phyloP scores from a whole-genome alignment of 2,797 vertebrate genomes.

The Peromyscus nudipes region DNA sequence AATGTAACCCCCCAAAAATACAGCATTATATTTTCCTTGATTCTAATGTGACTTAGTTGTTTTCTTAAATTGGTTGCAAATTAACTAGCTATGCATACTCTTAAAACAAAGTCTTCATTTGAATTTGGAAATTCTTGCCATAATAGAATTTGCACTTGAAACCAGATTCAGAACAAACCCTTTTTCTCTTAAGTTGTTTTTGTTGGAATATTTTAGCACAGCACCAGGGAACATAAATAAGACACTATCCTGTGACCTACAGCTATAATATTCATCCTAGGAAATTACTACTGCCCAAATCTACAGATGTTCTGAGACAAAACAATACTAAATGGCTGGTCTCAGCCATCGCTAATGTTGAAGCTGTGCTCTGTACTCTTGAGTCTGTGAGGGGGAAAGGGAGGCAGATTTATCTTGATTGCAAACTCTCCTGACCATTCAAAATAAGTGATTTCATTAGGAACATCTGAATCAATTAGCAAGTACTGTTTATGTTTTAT shows the following conservation, averaged over 20 bases:
- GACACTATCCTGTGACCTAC: neutral
- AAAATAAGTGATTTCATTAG: slow-evolving; percentile 38
- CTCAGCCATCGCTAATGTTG: neutral
- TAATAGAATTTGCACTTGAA: neutral
- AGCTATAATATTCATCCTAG: neutral
- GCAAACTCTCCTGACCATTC: neutral
- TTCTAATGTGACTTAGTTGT: neutral
- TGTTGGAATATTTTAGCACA: neutral
- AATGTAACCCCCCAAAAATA: neutral
- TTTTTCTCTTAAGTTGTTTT: neutral
- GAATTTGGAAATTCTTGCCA: neutral
- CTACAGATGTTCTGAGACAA: neutral
- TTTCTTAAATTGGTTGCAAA: neutral
- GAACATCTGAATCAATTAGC: slow-evolving; percentile 59
- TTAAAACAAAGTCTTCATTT: slow-evolving; percentile 9
- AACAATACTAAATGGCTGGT: neutral
- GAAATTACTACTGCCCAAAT: neutral
- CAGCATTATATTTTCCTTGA: neutral
- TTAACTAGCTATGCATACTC: neutral
- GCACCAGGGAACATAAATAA: neutral
- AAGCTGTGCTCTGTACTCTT: neutral
- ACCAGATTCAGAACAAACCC: neutral
- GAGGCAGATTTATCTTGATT: neutral
- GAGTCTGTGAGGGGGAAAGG: neutral
- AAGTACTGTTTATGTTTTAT: slow-evolving; percentile 58